phyloP scores from a whole-genome alignment of 92 coral and sea anemone species.

The Muricea muricata region DNA sequence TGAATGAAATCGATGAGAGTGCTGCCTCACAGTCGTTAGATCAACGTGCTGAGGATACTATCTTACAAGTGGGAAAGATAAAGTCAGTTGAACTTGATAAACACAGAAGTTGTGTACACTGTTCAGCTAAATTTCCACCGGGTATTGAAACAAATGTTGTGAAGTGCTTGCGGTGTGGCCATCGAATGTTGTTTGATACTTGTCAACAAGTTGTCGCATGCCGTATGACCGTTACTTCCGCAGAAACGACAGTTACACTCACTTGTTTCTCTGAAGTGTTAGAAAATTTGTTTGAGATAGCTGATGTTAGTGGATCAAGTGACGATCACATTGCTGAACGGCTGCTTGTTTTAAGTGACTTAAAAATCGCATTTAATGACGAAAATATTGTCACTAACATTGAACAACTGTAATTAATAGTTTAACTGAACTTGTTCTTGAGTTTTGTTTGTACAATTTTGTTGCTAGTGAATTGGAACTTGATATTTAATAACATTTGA shows the following conservation, averaged over 20 bases:
- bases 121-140: conserved; percentile 16
- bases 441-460: neutral
- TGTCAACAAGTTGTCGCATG: conserved; percentile 9
- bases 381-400: conserved; percentile 1
- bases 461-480: neutral
- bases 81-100: conserved; percentile 7
- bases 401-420: neutral
- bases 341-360: neutral
- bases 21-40: neutral
- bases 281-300: neutral
- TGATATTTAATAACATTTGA: neutral
- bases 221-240: neutral
- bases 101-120: conserved; percentile 15
- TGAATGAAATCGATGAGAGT: neutral
- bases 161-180: neutral
- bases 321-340: neutral
- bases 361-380: neutral
- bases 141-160: conserved; percentile 6
- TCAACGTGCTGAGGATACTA: neutral
- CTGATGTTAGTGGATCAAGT: neutral
- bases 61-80: neutral
- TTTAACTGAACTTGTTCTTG: neutral
- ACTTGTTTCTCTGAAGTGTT: neutral
- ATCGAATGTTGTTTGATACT: conserved; percentile 1
- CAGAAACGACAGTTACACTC: neutral